Conservation (phyloP, 2,797 vertebrate genomes). For the Channallabes apus region DNA sequence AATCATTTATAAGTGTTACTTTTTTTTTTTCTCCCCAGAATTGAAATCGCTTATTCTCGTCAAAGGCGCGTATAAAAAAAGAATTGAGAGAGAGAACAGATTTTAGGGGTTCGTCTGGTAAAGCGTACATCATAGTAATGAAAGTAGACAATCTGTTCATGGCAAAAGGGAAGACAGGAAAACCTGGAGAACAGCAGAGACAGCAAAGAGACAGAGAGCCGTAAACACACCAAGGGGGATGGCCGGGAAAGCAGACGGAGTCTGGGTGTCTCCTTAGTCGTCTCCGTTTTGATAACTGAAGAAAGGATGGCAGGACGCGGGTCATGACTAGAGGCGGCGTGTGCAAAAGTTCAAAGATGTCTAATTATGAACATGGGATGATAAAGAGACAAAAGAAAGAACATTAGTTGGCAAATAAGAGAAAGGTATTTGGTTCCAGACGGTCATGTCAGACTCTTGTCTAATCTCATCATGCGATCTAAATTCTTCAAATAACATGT, state of each 20-base stretch:
- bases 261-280: constrained; percentile 24
- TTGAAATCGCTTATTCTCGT: neutral
- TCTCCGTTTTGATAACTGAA: constrained; percentile 15
- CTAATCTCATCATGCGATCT: neutral
- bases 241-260: constrained; percentile 18
- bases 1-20: neutral
- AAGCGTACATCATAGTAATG: neutral
- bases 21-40: neutral
- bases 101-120: neutral
- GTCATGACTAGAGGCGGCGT: neutral
- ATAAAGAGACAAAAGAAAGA: too few species aligned
- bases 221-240: constrained; percentile 36
- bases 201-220: constrained; percentile 21
- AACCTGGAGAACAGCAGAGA: neutral
- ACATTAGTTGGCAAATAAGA: neutral
- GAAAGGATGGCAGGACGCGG: constrained; percentile 9
- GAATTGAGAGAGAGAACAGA: neutral
- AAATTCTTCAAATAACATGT: constrained; percentile 33
- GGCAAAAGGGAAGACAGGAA: constrained; percentile 10
- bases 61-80: neutral
- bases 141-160: neutral
- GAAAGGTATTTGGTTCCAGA: neutral
- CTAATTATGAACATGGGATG: neutral
- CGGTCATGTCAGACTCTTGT: neutral
- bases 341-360: neutral